Conservation (phyloP, 2,888 invertebrate genomes). For the Polymixis flavicincta region DNA sequence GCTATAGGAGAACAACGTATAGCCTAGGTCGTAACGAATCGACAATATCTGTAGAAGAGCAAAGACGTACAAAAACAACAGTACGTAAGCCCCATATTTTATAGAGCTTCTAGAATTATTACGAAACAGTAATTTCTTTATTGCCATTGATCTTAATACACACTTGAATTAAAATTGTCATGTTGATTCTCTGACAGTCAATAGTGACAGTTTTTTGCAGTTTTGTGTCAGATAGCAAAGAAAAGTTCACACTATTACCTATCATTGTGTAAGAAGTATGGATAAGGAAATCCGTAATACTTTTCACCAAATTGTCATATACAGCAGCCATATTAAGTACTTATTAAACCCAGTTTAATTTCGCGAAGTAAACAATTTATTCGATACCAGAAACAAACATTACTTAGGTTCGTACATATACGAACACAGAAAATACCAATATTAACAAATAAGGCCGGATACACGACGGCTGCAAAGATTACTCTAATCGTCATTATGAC, state of each 20-base stretch:
- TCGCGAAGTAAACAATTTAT: background rate
- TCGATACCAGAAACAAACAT: background rate
- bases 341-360: background rate
- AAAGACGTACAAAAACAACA: conserved; percentile 31
- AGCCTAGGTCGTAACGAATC: conserved; percentile 5
- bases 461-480: conserved; percentile 71
- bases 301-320: background rate
- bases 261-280: background rate
- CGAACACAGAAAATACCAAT: conserved; percentile 3
- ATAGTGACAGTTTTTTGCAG: background rate
- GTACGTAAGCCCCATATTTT: conserved; percentile 31
- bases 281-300: background rate
- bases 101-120: conserved; percentile 17
- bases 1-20: conserved; percentile 14
- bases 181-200: background rate
- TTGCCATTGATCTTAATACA: conserved; percentile 17
- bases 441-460: conserved; percentile 73
- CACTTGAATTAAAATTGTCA: conserved; percentile 3
- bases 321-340: background rate
- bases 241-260: background rate
- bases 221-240: conserved; percentile 1
- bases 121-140: conserved; percentile 43
- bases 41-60: conserved; percentile 17
- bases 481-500: conserved; percentile 69
- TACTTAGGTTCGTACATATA: no score